phyloP scores from a whole-genome alignment of 2,797 vertebrate genomes.

The Channallabes apus region DNA sequence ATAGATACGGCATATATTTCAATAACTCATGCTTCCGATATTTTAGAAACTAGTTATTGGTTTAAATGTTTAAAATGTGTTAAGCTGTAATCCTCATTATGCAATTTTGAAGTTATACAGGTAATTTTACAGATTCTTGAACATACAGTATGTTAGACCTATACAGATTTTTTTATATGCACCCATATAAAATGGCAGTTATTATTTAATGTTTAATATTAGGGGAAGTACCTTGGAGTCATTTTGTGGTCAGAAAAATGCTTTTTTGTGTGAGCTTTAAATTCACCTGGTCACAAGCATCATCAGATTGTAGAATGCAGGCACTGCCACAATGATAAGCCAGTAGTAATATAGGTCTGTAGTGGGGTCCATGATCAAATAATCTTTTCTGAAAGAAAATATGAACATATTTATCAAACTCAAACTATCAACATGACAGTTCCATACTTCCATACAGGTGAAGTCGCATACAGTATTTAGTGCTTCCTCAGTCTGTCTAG shows the following conservation, averaged over 20 bases:
- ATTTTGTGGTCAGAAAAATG: background rate
- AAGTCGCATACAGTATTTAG: background rate
- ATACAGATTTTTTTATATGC: background rate
- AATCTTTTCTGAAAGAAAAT: constrained; percentile 77
- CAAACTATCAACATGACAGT: too few species aligned
- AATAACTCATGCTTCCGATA: background rate
- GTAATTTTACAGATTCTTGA: background rate
- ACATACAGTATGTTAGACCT: background rate
- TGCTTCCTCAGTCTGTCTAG: background rate
- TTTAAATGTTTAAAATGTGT: background rate
- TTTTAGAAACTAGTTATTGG: background rate
- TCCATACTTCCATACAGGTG: background rate
- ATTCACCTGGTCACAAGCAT: constrained; percentile 89
- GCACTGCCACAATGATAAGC: constrained; percentile 80
- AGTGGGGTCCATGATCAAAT: constrained; percentile 88
- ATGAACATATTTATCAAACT: background rate
- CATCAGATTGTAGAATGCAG: constrained; percentile 93
- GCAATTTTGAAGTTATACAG: background rate
- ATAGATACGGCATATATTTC: too few species aligned
- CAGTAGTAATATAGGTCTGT: constrained; percentile 89
- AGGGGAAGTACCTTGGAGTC: background rate
- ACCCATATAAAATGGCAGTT: background rate
- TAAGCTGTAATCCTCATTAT: background rate
- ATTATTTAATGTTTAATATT: background rate
- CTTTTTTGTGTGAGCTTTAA: background rate